Evolutionary conservation across 2,797 vertebrate genomes (phyloP).

Genomic region (Poecilia gillii): DNA sequence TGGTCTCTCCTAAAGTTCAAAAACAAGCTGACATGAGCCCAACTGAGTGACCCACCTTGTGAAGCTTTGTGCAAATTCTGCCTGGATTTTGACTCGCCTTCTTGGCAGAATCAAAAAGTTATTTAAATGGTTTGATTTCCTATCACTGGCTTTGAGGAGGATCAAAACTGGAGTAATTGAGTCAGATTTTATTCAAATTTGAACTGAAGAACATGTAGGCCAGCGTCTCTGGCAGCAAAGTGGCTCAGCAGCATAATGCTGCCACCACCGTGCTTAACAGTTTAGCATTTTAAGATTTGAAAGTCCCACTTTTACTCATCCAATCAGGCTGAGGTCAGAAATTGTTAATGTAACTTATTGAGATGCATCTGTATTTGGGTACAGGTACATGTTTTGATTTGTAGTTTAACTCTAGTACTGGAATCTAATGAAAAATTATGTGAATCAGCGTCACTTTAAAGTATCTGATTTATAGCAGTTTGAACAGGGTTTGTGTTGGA

Average conservation of each 20-base stretch:
- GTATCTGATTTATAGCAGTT: neutral
- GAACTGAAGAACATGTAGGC: neutral
- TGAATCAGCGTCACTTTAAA: neutral
- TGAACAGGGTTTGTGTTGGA: neutral
- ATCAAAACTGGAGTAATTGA: neutral
- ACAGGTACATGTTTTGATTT: neutral
- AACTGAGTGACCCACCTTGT: neutral
- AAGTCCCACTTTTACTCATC: neutral
- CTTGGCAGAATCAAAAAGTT: neutral
- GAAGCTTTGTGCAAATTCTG: neutral
- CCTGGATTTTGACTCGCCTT: neutral
- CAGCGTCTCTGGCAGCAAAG: neutral
- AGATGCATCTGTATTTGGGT: neutral
- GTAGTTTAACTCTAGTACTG: neutral
- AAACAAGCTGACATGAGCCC: neutral
- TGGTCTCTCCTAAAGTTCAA: neutral
- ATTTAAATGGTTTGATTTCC: neutral
- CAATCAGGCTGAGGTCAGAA: neutral
- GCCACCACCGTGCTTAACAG: neutral
- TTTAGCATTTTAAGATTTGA: neutral
- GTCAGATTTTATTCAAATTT: neutral
- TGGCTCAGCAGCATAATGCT: neutral
- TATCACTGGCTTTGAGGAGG: neutral
- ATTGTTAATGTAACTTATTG: neutral
- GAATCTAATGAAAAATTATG: neutral